Percentiles rank a stretch among this genome's conserved stretches.
Evolutionary conservation across 2,888 invertebrate genomes (phyloP).

Genomic region (Drosophila colorata): DNA sequence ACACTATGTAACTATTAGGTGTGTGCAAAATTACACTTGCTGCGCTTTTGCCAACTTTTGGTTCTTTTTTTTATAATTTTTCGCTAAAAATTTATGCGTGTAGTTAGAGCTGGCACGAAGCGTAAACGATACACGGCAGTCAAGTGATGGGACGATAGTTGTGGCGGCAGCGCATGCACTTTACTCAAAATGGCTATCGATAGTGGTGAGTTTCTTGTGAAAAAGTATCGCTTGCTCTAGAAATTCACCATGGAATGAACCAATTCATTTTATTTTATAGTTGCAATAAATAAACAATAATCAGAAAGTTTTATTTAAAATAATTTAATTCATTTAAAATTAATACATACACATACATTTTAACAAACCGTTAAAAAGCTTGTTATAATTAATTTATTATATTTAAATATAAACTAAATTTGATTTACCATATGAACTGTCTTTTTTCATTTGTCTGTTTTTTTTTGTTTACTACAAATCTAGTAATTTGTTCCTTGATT

Average conservation of each 20-base stretch:
- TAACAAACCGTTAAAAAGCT: constrained; percentile 49
- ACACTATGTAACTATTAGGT: constrained; percentile 14
- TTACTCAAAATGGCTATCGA: constrained; percentile 27
- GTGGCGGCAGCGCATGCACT: constrained; percentile 24
- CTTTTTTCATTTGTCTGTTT: constrained; percentile 36
- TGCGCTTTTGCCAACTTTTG: constrained; percentile 32
- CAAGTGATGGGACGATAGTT: constrained; percentile 32
- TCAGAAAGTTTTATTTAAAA: constrained; percentile 42
- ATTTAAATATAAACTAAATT: constrained; percentile 51
- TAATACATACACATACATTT: constrained; percentile 57
- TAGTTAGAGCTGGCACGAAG: constrained; percentile 53
- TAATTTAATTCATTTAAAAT: constrained; percentile 58
- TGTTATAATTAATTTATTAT: constrained; percentile 53
- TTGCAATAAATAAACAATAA: not conserved
- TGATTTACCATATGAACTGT: constrained; percentile 36
- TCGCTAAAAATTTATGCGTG: constrained; percentile 65
- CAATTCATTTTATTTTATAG: not conserved
- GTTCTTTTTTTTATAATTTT: constrained; percentile 35
- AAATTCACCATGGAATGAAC: not conserved
- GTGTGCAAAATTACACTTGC: constrained; percentile 17
- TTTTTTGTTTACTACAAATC: constrained; percentile 47
- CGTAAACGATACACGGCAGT: constrained; percentile 46
- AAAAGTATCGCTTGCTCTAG: not conserved
- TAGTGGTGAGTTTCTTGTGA: not conserved
- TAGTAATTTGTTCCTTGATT: constrained; percentile 39